Conservation (phyloP, 2,888 invertebrate species). For the Oeneis ivallda region DNA sequence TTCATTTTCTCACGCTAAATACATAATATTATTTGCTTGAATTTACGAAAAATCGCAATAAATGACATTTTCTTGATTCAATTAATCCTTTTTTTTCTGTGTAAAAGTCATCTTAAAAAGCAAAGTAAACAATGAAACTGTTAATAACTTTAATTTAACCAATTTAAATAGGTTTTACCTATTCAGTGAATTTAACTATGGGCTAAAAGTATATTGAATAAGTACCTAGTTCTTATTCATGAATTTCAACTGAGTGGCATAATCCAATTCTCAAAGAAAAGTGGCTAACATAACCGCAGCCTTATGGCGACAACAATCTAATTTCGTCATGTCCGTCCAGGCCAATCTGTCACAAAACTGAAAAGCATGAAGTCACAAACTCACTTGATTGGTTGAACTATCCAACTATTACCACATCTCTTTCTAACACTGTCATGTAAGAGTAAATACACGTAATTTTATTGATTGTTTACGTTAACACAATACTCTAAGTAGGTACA, state of each 20-base stretch:
- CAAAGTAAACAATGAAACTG: too few species aligned
- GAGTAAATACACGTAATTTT: constrained; percentile 29
- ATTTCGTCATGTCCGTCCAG: constrained; percentile 10
- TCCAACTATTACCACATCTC: constrained; percentile 23
- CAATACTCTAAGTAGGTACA: constrained; percentile 12
- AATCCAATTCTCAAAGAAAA: constrained; percentile 4
- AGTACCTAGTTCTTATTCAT: constrained; percentile 4
- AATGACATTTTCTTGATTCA: too few species aligned
- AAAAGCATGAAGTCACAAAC: neutral
- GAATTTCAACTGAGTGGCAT: constrained; percentile 6
- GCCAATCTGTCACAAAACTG: neutral
- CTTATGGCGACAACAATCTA: constrained; percentile 12
- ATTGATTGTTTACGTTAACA: constrained; percentile 30
- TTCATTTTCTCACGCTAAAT: too few species aligned
- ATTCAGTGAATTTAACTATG: too few species aligned
- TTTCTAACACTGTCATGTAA: constrained; percentile 26
- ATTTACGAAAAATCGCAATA: too few species aligned
- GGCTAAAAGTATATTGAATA: neutral
- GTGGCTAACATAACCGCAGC: constrained; percentile 1
- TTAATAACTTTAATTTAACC: neutral
- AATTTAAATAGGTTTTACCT: too few species aligned
- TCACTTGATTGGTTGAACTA: neutral
- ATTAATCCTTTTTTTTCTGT: too few species aligned
- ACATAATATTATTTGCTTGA: too few species aligned
- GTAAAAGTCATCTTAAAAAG: too few species aligned